phyloP scores from a whole-genome alignment of 2,888 invertebrate genomes.

The Ernsta delagoae region DNA sequence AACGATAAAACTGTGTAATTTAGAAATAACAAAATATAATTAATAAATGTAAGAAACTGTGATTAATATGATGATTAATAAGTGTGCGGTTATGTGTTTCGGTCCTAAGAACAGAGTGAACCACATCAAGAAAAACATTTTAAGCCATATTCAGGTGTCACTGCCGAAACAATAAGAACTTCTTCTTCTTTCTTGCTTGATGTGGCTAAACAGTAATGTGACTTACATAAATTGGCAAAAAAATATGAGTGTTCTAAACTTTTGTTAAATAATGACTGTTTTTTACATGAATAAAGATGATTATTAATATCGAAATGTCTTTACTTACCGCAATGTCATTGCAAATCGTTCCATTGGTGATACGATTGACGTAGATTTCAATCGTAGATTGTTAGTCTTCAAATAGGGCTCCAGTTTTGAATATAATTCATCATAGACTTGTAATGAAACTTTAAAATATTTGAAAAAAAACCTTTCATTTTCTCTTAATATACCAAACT shows the following conservation, averaged over 20 bases:
- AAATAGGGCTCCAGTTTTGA: conserved; percentile 47
- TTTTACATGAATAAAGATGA: conserved; percentile 42
- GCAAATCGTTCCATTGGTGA: conserved; percentile 46
- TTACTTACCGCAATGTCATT: conserved; percentile 47
- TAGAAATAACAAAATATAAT: conserved; percentile 37
- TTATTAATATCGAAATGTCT: conserved; percentile 25
- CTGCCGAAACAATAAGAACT: conserved; percentile 46
- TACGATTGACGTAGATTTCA: conserved; percentile 45
- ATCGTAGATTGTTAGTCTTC: conserved; percentile 45
- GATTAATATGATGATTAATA: conserved; percentile 45
- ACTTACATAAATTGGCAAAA: conserved; percentile 45
- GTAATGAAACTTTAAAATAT: conserved; percentile 46
- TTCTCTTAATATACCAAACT: conserved; percentile 41
- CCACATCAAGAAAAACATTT: conserved; percentile 45
- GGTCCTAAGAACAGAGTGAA: conserved; percentile 38
- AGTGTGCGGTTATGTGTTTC: conserved; percentile 45
- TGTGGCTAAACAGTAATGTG: conserved; percentile 45
- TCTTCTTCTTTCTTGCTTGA: conserved; percentile 45
- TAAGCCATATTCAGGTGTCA: conserved; percentile 45
- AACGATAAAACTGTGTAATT: conserved; percentile 45
- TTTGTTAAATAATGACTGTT: conserved; percentile 46
- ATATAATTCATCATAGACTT: conserved; percentile 47
- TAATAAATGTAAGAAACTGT: conserved; percentile 45
- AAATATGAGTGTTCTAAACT: conserved; percentile 45
- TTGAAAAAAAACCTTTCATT: conserved; percentile 45